Evolutionary conservation across 2,797 vertebrate species (phyloP).

Genomic region (Geotrypetes seraphini): DNA sequence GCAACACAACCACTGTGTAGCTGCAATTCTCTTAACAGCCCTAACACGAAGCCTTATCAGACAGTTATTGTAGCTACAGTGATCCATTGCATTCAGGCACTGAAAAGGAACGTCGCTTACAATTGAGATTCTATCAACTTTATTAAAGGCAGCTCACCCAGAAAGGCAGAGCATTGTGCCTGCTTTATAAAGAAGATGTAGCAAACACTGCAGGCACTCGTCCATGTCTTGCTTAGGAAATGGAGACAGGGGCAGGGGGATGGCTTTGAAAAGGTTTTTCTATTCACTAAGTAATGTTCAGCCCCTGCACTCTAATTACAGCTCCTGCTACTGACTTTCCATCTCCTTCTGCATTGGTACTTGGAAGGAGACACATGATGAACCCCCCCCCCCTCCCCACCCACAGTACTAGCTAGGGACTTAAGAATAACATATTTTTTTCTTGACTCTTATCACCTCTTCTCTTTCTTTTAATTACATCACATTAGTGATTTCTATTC

Average conservation of each 20-base stretch:
- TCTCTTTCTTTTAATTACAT: no score
- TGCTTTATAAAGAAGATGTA: accelerated
- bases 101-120: not conserved
- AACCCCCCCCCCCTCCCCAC: no score
- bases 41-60: accelerated
- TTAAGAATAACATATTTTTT: no score
- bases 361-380: no score
- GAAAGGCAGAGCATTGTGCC: constrained; percentile 13
- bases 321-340: accelerated
- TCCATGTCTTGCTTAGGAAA: not conserved
- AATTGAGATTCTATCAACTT: not conserved
- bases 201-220: not conserved
- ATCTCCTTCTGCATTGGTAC: not conserved
- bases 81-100: not conserved
- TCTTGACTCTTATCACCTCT: no score
- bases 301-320: not conserved
- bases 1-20: not conserved
- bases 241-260: no score
- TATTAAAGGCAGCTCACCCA: not conserved
- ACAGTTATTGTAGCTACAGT: constrained; percentile 1
- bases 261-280: accelerated
- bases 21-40: no score
- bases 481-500: no score
- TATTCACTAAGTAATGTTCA: not conserved
- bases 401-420: no score